Base-by-base conservation (phyloP, 2,113 vertebrate species). In the Vidua chalybeata region DNA sequence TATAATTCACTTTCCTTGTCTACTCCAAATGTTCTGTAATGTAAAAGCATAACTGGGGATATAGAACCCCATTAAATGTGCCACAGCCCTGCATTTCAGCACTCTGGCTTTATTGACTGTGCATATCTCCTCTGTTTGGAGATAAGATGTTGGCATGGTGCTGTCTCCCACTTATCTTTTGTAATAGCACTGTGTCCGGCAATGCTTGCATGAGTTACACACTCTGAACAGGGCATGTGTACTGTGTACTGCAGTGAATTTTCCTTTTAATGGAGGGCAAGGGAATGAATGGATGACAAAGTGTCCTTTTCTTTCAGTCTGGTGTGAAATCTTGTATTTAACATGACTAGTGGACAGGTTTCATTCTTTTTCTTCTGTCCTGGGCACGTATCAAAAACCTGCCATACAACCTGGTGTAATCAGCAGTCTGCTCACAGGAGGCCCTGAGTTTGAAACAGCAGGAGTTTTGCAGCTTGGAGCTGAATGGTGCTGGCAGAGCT, bases 401-500 rank as follows among this genome's bases (percentile, higher is more conserved):
- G 79, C 90, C 48, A 3, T 55, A 30, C 46, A 81, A 75, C 93
- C 92, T 86, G 88, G 72, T 85, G 59, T 87, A 87, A 93, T 88
- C 84, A 85, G 72, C 87, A 96, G 91, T 88, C 87, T 95, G 59
- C 85, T 94, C 90, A 59, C 92, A 93, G 87, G 94, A 93, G 83
- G 82, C 68, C 66, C 18, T 1, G 31, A 17, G 58, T 87, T 91
- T 90, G 92, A 83, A 96, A 94, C 89, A 88, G 82, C 63, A 35
- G 91, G 94, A 94, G 82, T 67, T 88, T 28, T 84, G 90, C 75
- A 78, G 82, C 86, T 89, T 56, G 41, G 37, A 89, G 76, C 77
- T 84, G 93, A 96, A 88, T 93, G 59, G 49, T 82, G 80, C 94
- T 95, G 94, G 96, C 96, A 94, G 92, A 87, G 66, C 84, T 86